These are phyloP conservation scores for Agrochola circellaris DNA, from an alignment of 2,888 invertebrate genomes.

Conservation along the genomic window DNA sequence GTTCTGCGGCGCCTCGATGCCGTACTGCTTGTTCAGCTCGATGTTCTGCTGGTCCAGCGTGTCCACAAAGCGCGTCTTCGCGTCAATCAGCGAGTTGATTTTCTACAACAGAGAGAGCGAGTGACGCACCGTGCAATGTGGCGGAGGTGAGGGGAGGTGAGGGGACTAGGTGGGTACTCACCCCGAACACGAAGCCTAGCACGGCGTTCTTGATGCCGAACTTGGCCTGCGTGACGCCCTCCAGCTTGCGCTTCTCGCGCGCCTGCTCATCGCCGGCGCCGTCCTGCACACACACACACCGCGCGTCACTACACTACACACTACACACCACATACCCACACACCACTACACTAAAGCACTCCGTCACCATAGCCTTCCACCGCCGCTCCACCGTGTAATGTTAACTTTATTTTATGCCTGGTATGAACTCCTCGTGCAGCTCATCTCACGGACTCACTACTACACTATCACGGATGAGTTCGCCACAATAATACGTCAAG, in stretches of 20 bases:
- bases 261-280: constrained; percentile 85
- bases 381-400: constrained; percentile 50
- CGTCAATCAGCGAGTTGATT: constrained; percentile 95
- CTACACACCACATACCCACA: constrained; percentile 56
- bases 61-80: constrained; percentile 93
- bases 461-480: too few species aligned
- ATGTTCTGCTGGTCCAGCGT: constrained; percentile 93
- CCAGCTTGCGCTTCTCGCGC: constrained; percentile 94
- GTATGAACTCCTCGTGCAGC: background rate
- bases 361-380: constrained; percentile 61
- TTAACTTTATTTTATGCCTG: constrained; percentile 10
- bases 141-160: background rate
- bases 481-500: too few species aligned
- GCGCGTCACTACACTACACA: constrained; percentile 59
- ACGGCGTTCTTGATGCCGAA: constrained; percentile 95
- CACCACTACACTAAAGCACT: constrained; percentile 65
- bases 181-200: constrained; percentile 95
- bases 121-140: constrained; percentile 44
- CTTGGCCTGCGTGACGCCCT: constrained; percentile 91
- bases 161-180: constrained; percentile 85
- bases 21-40: constrained; percentile 94
- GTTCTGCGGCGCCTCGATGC: constrained; percentile 92
- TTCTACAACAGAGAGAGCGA: constrained; percentile 91
- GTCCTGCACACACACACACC: constrained; percentile 84
- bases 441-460: too few species aligned